phyloP scores from a whole-genome alignment of 2,797 vertebrate genomes.

The Fistularia commersonii region DNA sequence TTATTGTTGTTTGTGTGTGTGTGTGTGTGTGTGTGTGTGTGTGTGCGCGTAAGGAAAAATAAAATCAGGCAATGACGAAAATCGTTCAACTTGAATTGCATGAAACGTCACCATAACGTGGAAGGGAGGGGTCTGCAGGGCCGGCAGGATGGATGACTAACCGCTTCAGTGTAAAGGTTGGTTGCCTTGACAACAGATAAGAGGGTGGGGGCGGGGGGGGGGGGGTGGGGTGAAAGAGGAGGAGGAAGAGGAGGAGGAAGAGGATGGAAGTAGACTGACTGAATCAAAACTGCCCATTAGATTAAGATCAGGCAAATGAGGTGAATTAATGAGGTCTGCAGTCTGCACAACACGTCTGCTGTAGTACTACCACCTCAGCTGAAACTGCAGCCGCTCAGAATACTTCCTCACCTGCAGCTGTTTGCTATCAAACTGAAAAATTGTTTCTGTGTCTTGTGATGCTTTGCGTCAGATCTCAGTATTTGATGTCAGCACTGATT shows the following conservation, averaged over 20 bases:
- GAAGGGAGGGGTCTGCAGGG: neutral
- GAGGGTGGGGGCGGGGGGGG: neutral
- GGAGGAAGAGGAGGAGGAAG: neutral
- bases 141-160: constrained; percentile 40
- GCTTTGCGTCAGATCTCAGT: no score
- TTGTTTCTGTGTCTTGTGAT: no score
- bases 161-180: constrained; percentile 20
- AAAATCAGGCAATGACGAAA: neutral
- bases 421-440: no score
- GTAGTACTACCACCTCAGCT: no score
- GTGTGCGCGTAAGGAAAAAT: neutral
- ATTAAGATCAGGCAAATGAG: neutral
- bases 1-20: no score
- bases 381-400: no score
- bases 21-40: neutral
- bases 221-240: neutral
- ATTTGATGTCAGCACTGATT: no score
- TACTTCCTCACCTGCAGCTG: no score
- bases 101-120: constrained; percentile 20
- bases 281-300: constrained; percentile 21
- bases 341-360: no score
- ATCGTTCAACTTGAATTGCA: neutral
- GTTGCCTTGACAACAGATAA: constrained; percentile 58
- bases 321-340: neutral
- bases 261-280: constrained; percentile 2